Conservation (phyloP, 2,113 vertebrate species). For the Burhinus bistriatus region DNA sequence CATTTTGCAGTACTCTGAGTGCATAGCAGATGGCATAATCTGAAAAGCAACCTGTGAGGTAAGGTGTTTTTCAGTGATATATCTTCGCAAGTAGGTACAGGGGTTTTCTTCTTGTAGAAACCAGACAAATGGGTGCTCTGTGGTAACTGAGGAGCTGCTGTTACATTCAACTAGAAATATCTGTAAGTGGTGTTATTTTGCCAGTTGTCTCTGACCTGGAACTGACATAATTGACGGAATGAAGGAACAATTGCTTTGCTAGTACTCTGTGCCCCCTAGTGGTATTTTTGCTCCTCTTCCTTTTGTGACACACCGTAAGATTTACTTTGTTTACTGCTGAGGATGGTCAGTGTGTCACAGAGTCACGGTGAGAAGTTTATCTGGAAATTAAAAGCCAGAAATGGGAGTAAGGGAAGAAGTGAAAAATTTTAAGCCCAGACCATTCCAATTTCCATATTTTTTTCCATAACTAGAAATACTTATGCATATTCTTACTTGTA, state of each 20-base stretch:
- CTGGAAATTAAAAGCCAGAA: background rate
- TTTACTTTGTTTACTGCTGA: background rate
- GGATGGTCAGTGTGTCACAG: background rate
- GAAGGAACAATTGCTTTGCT: slow-evolving; percentile 12
- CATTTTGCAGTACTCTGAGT: background rate
- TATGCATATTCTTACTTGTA: background rate
- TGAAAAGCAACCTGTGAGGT: accelerated
- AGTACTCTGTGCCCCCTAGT: slow-evolving; percentile 59
- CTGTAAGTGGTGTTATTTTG: background rate
- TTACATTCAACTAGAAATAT: background rate
- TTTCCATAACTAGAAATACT: background rate
- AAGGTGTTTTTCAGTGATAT: background rate
- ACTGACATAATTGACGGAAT: background rate
- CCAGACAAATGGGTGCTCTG: background rate
- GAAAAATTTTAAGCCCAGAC: background rate
- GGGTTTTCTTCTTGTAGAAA: background rate
- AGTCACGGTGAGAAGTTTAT: background rate
- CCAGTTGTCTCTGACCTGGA: background rate
- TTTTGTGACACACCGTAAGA: background rate
- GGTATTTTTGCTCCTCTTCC: background rate
- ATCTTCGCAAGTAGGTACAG: background rate
- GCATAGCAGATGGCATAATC: background rate
- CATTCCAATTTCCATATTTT: background rate
- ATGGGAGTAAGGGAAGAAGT: background rate
- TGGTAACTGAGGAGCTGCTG: background rate